Evolutionary conservation across 2,888 invertebrate genomes (phyloP).

Genomic region (Polymixis lichenea): DNA sequence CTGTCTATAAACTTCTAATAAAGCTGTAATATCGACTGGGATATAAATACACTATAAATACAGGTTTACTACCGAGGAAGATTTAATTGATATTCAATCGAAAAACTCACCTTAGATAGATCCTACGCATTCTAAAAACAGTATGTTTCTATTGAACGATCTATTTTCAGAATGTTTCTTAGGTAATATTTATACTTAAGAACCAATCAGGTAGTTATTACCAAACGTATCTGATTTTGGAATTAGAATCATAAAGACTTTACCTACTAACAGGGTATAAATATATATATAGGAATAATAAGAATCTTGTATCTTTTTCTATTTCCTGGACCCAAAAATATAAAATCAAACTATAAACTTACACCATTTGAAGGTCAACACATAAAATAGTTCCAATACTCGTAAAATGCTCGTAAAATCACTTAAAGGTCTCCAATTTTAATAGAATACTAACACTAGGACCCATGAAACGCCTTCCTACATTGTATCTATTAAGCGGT

Average conservation of each 20-base stretch:
- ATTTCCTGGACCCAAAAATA: slow-evolving; percentile 20
- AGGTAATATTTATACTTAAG: too few species aligned
- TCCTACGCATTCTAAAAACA: not conserved
- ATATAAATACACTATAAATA: slow-evolving; percentile 37
- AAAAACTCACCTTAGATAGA: slow-evolving; percentile 1
- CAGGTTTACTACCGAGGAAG: slow-evolving; percentile 17
- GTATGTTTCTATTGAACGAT: not conserved
- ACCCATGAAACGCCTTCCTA: not conserved
- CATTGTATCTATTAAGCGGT: not conserved
- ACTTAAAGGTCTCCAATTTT: slow-evolving; percentile 40
- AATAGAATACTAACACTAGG: slow-evolving; percentile 35
- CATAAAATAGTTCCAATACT: slow-evolving; percentile 51
- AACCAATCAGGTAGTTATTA: not conserved
- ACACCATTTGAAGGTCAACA: slow-evolving; percentile 29
- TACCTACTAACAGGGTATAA: not conserved
- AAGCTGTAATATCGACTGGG: slow-evolving; percentile 25
- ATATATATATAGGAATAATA: too few species aligned
- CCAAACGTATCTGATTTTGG: not conserved
- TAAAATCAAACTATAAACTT: slow-evolving; percentile 20
- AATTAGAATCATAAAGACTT: not conserved
- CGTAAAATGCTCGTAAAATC: slow-evolving; percentile 59
- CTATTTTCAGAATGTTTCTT: not conserved
- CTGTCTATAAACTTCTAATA: slow-evolving; percentile 28
- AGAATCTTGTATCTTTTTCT: too few species aligned
- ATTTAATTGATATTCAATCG: slow-evolving; percentile 26